A percentile compares a stretch with the other conserved stretches of the same genome.
Evolutionary conservation across 2,797 vertebrate genomes (phyloP).

Genomic region (Gobio occitaniae): DNA sequence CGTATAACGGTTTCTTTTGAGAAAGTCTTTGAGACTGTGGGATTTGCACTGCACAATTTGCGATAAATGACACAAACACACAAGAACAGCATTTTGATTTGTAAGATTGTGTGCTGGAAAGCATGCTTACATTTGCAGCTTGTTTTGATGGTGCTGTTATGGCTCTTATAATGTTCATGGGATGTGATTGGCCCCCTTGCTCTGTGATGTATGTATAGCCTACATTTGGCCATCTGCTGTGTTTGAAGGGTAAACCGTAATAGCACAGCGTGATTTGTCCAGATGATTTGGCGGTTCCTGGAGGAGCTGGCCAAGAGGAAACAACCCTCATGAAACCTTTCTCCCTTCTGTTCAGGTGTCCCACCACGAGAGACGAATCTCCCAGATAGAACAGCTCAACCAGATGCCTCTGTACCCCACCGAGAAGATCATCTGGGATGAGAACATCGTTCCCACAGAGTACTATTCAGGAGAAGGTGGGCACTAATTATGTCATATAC

Average conservation of each 20-base stretch:
- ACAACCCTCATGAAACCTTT: not conserved
- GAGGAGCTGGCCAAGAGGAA: not conserved
- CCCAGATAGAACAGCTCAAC: slow-evolving; percentile 98
- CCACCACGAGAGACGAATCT: slow-evolving; percentile 95
- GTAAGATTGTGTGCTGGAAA: not conserved
- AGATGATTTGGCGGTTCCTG: not conserved
- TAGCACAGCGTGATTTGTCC: slow-evolving; percentile 3
- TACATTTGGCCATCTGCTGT: slow-evolving; percentile 17
- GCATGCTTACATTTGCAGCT: not conserved
- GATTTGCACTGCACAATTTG: not conserved
- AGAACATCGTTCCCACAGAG: slow-evolving; percentile 98
- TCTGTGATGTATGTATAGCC: not conserved
- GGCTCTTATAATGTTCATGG: not conserved
- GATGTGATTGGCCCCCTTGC: not conserved
- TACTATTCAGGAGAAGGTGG: slow-evolving; percentile 99
- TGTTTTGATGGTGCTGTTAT: not conserved
- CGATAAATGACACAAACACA: not conserved
- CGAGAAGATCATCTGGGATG: slow-evolving; percentile 99
- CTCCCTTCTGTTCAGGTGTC: slow-evolving; percentile 83
- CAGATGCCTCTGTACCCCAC: slow-evolving; percentile 99
- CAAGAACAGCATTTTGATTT: not conserved
- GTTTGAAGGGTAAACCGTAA: not conserved
- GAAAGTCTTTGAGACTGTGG: not conserved
- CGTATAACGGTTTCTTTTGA: not conserved
- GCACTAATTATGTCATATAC: slow-evolving; percentile 2